Conservation (phyloP, 2,797 vertebrate genomes). For the Eulemur albifrons region DNA sequence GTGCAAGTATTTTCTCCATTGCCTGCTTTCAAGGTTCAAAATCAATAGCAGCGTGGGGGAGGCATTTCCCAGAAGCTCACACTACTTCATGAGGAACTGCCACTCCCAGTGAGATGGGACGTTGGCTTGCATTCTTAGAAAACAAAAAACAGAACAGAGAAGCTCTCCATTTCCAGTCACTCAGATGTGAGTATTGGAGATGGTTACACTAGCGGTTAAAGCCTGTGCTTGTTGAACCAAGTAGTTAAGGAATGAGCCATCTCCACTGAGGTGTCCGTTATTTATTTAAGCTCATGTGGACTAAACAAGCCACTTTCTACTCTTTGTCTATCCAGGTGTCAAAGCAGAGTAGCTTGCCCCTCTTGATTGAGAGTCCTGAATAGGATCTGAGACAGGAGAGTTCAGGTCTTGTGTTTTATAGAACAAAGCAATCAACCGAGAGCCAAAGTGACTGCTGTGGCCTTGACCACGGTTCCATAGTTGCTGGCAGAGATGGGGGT, state of each 20-base stretch:
- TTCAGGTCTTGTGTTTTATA: not conserved
- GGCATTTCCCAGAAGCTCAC: not conserved
- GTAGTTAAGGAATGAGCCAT: not conserved
- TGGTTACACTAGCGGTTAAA: not conserved
- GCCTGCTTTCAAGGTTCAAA: not conserved
- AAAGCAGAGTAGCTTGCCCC: not conserved
- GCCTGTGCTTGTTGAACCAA: not conserved
- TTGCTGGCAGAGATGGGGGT: not conserved
- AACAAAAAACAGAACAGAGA: not conserved
- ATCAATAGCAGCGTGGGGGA: not conserved
- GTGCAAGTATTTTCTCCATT: not conserved
- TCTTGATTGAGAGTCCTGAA: not conserved
- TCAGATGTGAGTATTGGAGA: not conserved
- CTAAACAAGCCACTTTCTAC: not conserved
- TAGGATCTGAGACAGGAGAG: not conserved
- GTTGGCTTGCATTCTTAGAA: not conserved
- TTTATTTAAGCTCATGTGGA: not conserved
- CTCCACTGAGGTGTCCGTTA: not conserved
- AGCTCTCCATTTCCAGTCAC: not conserved
- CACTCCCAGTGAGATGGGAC: not conserved
- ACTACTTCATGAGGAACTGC: not conserved
- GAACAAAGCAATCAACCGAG: not conserved
- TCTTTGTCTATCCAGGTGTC: not conserved
- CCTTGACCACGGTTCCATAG: not conserved
- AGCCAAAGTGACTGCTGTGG: not conserved